These are phyloP conservation scores for Pachliopta kotzebuea DNA, from an alignment of 2,888 invertebrate genomes.

Conservation along the genomic window DNA sequence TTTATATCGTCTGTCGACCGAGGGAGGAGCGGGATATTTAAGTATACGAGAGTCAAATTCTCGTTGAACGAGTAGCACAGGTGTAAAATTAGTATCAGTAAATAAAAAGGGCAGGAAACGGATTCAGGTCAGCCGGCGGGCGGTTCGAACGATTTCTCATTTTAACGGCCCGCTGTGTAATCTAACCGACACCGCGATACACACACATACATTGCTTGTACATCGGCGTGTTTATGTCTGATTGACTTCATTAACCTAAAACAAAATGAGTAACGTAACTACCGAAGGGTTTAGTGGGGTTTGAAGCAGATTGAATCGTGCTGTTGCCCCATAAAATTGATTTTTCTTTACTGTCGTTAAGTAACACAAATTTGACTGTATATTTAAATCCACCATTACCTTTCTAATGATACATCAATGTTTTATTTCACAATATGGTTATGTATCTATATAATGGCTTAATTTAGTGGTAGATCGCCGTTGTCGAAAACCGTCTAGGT, in stretches of 20 bases:
- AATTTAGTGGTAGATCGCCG: too few relatives aligned
- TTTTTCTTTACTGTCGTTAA: background rate
- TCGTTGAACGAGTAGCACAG: constrained; percentile 26
- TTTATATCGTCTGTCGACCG: too few relatives aligned
- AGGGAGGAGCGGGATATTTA: background rate
- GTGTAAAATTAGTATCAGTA: constrained; percentile 37
- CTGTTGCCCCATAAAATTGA: background rate
- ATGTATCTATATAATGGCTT: too few relatives aligned
- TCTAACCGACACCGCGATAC: constrained; percentile 22
- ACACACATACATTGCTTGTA: constrained; percentile 6
- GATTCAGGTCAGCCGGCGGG: constrained; percentile 42
- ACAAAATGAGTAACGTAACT: constrained; percentile 1
- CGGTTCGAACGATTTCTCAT: constrained; percentile 31
- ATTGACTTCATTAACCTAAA: constrained; percentile 5
- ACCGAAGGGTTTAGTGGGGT: background rate
- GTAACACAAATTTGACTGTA: too few relatives aligned
- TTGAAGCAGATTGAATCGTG: background rate
- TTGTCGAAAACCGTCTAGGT: too few relatives aligned
- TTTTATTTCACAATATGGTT: too few relatives aligned
- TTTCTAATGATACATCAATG: too few relatives aligned
- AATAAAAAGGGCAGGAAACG: constrained; percentile 45
- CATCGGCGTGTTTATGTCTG: constrained; percentile 14
- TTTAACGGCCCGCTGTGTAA: constrained; percentile 27
- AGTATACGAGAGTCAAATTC: constrained; percentile 9
- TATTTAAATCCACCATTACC: too few relatives aligned